phyloP scores from a whole-genome alignment of 2,113 vertebrate species.

The Aptenodytes patagonicus region DNA sequence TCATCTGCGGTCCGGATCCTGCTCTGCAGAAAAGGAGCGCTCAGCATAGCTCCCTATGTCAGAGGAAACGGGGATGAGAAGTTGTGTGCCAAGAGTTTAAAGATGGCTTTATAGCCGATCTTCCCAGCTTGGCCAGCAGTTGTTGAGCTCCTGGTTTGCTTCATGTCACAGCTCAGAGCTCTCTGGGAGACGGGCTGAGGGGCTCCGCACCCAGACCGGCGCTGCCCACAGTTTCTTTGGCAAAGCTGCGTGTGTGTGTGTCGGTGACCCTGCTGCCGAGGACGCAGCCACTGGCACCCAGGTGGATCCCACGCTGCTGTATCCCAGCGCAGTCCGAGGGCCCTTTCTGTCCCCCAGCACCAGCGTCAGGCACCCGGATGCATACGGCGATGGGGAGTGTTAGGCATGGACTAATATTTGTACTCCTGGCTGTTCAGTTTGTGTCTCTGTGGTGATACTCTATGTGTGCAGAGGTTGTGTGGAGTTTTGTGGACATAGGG shows the following conservation, averaged over 20 bases:
- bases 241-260: fast-evolving
- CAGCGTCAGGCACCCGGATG: background rate
- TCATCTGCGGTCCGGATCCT: background rate
- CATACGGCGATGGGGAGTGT: fast-evolving
- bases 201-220: fast-evolving
- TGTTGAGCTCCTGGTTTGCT: background rate
- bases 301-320: background rate
- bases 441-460: background rate
- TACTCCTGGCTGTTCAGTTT: background rate
- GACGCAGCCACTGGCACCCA: background rate
- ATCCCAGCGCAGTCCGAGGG: fast-evolving
- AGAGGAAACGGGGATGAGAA: fast-evolving
- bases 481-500: background rate
- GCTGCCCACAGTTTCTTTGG: fast-evolving
- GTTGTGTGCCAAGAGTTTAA: fast-evolving
- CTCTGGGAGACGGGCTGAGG: background rate
- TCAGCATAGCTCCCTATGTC: fast-evolving
- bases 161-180: background rate
- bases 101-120: fast-evolving
- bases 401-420: background rate
- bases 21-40: background rate
- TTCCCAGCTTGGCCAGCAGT: background rate
- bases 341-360: background rate
- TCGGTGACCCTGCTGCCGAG: background rate
- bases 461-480: fast-evolving